Evolutionary conservation across 2,797 vertebrate genomes (phyloP), one percentile per base, ranked within the genome.

Genomic region (Stomatorhinus walkeri): DNA sequence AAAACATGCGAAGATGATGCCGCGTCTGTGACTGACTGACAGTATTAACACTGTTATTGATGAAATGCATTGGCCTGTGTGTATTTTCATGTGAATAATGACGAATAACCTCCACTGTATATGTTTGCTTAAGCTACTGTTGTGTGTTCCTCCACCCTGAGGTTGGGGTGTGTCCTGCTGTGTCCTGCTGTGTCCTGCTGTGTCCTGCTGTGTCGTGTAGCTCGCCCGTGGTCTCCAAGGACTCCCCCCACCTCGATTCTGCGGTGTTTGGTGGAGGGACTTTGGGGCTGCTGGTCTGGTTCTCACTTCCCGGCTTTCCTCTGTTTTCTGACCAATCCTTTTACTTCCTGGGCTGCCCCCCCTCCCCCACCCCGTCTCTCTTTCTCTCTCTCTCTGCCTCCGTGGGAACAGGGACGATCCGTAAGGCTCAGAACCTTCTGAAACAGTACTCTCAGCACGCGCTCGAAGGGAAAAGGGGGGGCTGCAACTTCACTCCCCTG

Each of bases 371-470:
- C 90, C 91, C 89, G 89, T 92, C 28, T 90, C 54, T 93, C 87
- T 90, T 49, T 93, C 88, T 92, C 79, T 92, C 68, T 79, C 87
- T 88, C 76, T 79, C 19, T 64, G 36, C 90, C 89, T 89, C 89
- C 90, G 88, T 97, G 98, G 97, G 96, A 95, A 96, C 97, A 99
- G 98, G 98, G 96, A 99, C 98, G 95, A 98, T 99, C 96, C 98
- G 98, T 95, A 99, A 99, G 96, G 98, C 98, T 96, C 98, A 99
- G 97, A 99, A 99, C 95, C 98, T 99, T 97, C 98, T 99, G 96
- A 99, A 99, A 98, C 98, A 99, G 94, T 99, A 99, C 96, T 99
- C 98, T 95, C 98, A 99, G 97, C 98, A 99, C 96, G 98, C 98
- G 97, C 97, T 99, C 97, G 98, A 99, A 97, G 98, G 98, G 96